Conservation (phyloP, 92 coral and sea anemone genomes). For the Pocillopora grandis region DNA sequence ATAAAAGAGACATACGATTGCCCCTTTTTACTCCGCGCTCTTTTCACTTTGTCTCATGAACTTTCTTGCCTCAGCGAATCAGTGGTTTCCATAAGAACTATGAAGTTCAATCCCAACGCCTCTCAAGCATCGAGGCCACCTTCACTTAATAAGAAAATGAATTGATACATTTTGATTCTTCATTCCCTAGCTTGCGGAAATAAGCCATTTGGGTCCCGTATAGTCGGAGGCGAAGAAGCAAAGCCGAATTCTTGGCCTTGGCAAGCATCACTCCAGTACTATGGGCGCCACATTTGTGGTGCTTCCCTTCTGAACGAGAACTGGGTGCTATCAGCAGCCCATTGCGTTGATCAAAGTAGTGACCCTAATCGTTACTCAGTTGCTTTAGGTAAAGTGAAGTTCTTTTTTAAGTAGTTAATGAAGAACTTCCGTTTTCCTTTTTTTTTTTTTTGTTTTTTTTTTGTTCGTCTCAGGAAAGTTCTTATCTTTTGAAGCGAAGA, state of each 20-base stretch:
- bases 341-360: slow-evolving; percentile 56
- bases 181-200: slow-evolving; percentile 42
- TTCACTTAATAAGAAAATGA: too few species aligned
- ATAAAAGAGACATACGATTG: too few species aligned
- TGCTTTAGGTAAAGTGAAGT: slow-evolving; percentile 42
- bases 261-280: slow-evolving; percentile 52
- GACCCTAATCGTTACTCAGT: slow-evolving; percentile 40
- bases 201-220: slow-evolving; percentile 44
- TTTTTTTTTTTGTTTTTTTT: not conserved
- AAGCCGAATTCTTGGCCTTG: slow-evolving; percentile 64
- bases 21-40: too few species aligned
- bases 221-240: slow-evolving; percentile 65
- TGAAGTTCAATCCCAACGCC: too few species aligned
- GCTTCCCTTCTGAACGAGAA: slow-evolving; percentile 48
- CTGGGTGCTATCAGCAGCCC: slow-evolving; percentile 66
- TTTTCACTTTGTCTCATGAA: too few species aligned
- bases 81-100: too few species aligned
- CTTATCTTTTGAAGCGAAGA: too few species aligned
- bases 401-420: too few species aligned
- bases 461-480: not conserved
- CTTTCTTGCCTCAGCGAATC: too few species aligned
- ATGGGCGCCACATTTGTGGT: slow-evolving; percentile 54
- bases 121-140: too few species aligned
- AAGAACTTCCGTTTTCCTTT: not conserved
- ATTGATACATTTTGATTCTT: not conserved